These are phyloP conservation scores for Drosophila ogumai DNA, from an alignment of 1,140 invertebrate genomes.

Conservation along the genomic window DNA sequence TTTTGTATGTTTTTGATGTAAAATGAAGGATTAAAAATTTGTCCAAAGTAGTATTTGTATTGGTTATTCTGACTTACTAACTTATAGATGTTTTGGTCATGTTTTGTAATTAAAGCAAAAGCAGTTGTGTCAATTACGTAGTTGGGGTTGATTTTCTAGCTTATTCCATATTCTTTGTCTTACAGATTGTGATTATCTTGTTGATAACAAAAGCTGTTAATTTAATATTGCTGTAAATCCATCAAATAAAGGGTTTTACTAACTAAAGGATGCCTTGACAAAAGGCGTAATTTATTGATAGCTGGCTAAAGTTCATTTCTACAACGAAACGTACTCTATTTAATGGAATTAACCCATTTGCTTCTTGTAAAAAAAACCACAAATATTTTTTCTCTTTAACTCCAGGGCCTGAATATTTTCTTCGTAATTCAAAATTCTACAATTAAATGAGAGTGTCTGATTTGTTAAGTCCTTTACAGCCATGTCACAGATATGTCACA, in stretches of 20 bases:
- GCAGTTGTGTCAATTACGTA: neutral
- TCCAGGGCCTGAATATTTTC: neutral
- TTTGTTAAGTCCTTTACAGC: slow-evolving; percentile 24
- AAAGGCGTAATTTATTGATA: too few species aligned
- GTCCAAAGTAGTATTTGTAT: neutral
- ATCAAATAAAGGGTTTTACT: too few species aligned
- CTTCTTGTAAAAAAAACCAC: neutral
- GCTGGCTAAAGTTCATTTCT: neutral
- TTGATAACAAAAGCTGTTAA: neutral
- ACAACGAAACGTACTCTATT: neutral
- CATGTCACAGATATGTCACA: slow-evolving; percentile 35
- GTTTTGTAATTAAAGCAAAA: neutral
- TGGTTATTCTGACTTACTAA: neutral
- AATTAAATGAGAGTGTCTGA: slow-evolving; percentile 21
- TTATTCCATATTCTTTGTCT: neutral
- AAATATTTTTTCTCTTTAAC: too few species aligned
- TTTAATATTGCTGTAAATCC: slow-evolving; percentile 10
- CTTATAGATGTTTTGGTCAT: neutral
- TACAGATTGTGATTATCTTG: neutral
- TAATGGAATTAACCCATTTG: neutral
- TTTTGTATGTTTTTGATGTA: neutral
- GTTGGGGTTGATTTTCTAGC: neutral
- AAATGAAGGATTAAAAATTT: too few species aligned
- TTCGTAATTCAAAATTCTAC: neutral
- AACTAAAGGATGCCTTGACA: too few species aligned